phyloP scores from a whole-genome alignment of 2,113 vertebrate genomes.

The Ailurus styani region DNA sequence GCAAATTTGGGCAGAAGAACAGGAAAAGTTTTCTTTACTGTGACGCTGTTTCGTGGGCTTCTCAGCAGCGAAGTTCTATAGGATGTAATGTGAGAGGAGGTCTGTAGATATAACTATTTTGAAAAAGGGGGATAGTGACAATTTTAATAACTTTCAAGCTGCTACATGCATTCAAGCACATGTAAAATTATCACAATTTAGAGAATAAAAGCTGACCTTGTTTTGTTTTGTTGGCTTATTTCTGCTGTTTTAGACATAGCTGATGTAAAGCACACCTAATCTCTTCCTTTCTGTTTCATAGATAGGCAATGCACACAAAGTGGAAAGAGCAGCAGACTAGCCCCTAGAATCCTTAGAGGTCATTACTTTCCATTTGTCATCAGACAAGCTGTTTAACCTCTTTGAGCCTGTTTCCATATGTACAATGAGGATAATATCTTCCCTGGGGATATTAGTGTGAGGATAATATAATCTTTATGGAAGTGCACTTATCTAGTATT shows the following conservation, averaged over 20 bases:
- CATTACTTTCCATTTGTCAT: slow-evolving; percentile 44
- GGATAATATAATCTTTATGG: slow-evolving; percentile 68
- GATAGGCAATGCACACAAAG: neutral
- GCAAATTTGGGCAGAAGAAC: neutral
- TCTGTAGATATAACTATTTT: neutral
- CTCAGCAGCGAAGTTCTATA: neutral
- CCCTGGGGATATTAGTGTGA: slow-evolving; percentile 53
- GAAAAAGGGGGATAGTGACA: neutral
- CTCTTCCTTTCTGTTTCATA: neutral
- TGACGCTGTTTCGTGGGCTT: neutral
- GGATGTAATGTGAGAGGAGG: neutral
- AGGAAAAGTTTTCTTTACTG: neutral
- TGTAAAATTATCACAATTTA: neutral
- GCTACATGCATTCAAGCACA: neutral
- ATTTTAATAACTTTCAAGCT: neutral
- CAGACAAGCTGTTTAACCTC: slow-evolving; percentile 56
- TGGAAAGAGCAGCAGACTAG: neutral
- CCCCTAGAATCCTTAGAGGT: neutral
- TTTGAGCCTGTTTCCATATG: slow-evolving; percentile 67
- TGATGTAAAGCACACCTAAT: neutral
- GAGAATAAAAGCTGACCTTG: neutral
- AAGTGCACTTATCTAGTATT: slow-evolving; percentile 68
- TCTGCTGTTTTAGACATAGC: neutral
- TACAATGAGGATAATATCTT: slow-evolving; percentile 58
- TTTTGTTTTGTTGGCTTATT: neutral